These are phyloP conservation scores for Eidolon dupreanum DNA, from an alignment of 2,797 vertebrate species.

Conservation along the genomic window DNA sequence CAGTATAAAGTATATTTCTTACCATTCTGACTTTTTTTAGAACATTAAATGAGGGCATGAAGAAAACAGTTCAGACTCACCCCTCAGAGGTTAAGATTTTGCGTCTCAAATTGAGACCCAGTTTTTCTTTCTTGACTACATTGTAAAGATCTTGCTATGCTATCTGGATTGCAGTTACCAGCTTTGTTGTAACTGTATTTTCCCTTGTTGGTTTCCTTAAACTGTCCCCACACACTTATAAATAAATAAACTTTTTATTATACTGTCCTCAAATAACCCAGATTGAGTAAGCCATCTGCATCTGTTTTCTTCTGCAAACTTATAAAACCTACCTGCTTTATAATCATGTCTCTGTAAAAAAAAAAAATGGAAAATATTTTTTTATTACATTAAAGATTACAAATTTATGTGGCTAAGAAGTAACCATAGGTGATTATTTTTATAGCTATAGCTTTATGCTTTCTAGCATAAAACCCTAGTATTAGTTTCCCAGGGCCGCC, in stretches of 20 bases:
- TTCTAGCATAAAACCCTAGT: background rate
- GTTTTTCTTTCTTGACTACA: background rate
- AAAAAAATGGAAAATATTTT: background rate
- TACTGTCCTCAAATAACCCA: background rate
- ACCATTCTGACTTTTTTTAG: background rate
- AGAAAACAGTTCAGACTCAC: background rate
- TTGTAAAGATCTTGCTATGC: background rate
- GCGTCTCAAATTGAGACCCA: background rate
- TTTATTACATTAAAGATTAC: too few species aligned
- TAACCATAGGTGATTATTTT: background rate
- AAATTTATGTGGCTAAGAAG: background rate
- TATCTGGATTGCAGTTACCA: background rate
- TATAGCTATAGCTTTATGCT: background rate
- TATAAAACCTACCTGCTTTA: background rate
- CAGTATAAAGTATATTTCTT: background rate
- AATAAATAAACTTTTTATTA: slow-evolving; percentile 27
- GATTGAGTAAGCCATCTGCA: background rate
- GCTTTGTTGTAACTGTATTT: background rate
- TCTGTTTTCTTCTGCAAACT: background rate
- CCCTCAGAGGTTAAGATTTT: background rate
- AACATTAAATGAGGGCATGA: background rate
- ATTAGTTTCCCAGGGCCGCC: background rate
- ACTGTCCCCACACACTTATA: background rate
- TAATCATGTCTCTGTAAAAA: background rate
- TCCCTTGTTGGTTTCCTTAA: background rate